Base-by-base conservation (phyloP, 2,113 vertebrate genomes). In the Osmerus mordax region DNA sequence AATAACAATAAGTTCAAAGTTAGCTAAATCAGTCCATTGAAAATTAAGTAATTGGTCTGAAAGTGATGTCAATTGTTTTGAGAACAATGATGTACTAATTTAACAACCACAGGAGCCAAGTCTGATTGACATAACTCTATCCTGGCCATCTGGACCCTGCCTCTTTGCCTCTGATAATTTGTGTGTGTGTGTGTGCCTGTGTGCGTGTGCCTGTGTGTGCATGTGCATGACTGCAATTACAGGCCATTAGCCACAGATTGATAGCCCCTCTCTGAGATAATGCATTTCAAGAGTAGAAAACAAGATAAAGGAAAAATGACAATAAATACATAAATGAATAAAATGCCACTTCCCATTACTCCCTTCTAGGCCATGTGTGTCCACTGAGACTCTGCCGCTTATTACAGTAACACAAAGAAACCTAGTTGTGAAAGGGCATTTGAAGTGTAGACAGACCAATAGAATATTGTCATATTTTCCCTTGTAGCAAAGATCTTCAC, bases 251-350 rank as follows among this genome's bases (percentile, higher is more conserved):
- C 73, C 60, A 36, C 80, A 78, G 83, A 90, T 88, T 82, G 84
- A 89, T 88, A 83, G 84, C 81, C 76, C 77, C 82, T 87, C 79
- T 77, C 73, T 72, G 80, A 82, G 73, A 75, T 86, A 86, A 90
- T 89, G 85, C 78, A 73, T 76, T 81, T 82, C 78, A 74, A 76
- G 73, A 71, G 82, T 71, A 79, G 67, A 71, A 78, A 81, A 90
- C 70, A 51, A 73, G 72, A 82, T 81, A 65, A 85, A 78, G 71
- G 62, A 69, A 75, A 80, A 86, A 88, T 87, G 70, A 87, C 80
- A 86, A 83, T 87, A 86, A 82, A 78, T 75, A 77, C 72, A 77
- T 73, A 81, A 84, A 83, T 83, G 76, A 88, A 86, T 86, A 74
- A 89, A 81, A 85, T 11, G 80, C 79, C 82, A 79, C 78, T 86